Evolutionary conservation across 2,888 invertebrate genomes (phyloP).

Genomic region (Neoascia interrupta): DNA sequence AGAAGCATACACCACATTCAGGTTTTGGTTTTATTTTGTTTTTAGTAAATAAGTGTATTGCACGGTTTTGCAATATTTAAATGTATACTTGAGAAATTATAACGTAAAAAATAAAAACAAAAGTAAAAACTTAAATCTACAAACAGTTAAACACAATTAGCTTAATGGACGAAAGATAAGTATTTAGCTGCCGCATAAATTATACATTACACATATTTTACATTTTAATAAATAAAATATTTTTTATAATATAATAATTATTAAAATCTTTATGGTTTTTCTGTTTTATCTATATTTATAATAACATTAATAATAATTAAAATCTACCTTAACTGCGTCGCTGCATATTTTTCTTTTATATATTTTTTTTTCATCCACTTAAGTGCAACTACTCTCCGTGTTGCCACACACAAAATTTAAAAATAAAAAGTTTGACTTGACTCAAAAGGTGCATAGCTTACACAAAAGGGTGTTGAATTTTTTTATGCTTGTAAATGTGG

Average conservation of each 20-base stretch:
- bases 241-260: too few relatives aligned
- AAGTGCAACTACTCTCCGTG: background rate
- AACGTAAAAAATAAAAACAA: background rate
- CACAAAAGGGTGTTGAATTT: background rate
- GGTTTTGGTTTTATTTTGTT: background rate
- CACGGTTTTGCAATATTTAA: too few relatives aligned
- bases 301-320: slow-evolving; percentile 57
- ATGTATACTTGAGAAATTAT: too few relatives aligned
- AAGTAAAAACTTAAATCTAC: slow-evolving; percentile 3
- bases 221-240: slow-evolving; percentile 58
- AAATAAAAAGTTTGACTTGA: slow-evolving; percentile 25
- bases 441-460: slow-evolving; percentile 26
- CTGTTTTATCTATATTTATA: slow-evolving; percentile 19
- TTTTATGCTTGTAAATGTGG: background rate
- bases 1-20: slow-evolving; percentile 12
- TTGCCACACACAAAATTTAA: background rate
- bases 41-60: slow-evolving; percentile 10
- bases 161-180: slow-evolving; percentile 22
- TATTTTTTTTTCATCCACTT: background rate
- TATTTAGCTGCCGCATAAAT: slow-evolving; percentile 14
- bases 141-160: slow-evolving; percentile 5
- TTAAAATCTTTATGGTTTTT: background rate
- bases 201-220: slow-evolving; percentile 32
- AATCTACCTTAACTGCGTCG: slow-evolving; percentile 25
- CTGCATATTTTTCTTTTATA: background rate